Conservation (phyloP, 92 coral and sea anemone genomes). For the Zoanthus gigantus region DNA sequence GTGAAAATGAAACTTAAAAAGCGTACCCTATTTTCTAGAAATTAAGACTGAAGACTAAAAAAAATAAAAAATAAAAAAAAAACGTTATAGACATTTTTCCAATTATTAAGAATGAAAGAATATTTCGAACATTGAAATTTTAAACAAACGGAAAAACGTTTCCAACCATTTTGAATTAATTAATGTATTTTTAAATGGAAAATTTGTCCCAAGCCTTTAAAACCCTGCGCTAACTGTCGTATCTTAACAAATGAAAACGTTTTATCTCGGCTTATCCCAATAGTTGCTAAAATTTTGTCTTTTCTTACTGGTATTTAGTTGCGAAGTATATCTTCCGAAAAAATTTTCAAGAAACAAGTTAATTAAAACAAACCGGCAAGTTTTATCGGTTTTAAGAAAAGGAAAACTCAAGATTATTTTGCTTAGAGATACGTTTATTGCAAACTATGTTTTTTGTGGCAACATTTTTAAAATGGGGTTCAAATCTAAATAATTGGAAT, state of each 20-base stretch:
- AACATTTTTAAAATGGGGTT: not conserved
- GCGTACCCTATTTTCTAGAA: not conserved
- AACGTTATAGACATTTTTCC: too few relatives aligned
- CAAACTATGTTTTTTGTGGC: not conserved
- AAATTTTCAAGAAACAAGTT: not conserved
- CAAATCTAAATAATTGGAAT: conserved; percentile 1
- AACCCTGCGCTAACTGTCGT: conserved; percentile 4
- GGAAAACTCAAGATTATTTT: not conserved
- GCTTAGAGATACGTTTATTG: not conserved
- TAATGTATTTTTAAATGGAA: too few relatives aligned
- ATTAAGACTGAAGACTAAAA: conserved; percentile 16
- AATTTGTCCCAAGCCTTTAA: not conserved
- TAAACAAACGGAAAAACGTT: conserved; percentile 11
- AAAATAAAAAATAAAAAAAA: too few relatives aligned
- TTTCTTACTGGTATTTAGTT: not conserved
- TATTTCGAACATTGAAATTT: too few relatives aligned
- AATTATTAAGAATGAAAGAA: too few relatives aligned
- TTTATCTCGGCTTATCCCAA: not conserved
- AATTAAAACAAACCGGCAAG: not conserved
- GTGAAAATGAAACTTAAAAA: conserved; percentile 7
- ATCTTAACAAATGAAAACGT: not conserved
- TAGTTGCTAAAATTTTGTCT: not conserved
- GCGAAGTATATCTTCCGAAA: not conserved
- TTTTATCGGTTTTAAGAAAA: not conserved
- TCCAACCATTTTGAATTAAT: not conserved